phyloP scores from a whole-genome alignment of 2,113 vertebrate genomes.

The Brachyistius frenatus region DNA sequence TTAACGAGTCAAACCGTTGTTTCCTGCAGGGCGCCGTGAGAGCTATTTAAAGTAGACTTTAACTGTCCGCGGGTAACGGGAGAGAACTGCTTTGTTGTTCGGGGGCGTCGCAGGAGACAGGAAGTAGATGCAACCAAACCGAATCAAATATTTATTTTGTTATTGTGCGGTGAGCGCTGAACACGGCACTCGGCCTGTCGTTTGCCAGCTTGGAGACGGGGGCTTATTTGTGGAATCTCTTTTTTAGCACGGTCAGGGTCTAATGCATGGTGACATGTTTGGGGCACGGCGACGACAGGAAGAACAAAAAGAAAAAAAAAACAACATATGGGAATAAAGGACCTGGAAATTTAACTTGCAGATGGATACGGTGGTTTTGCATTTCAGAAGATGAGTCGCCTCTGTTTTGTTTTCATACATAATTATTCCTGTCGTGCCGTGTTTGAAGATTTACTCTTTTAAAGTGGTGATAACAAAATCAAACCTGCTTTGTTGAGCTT shows the following conservation, averaged over 20 bases:
- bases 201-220: constrained; percentile 38
- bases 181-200: constrained; percentile 53
- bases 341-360: background rate
- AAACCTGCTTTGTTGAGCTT: background rate
- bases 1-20: constrained; percentile 5
- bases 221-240: constrained; percentile 44
- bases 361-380: background rate
- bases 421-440: background rate
- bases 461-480: background rate
- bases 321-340: background rate
- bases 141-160: constrained; percentile 81
- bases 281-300: constrained; percentile 53
- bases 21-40: constrained; percentile 22
- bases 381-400: background rate
- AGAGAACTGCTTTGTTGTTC: constrained; percentile 67
- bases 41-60: constrained; percentile 51
- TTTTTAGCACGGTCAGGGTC: constrained; percentile 48
- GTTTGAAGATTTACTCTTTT: background rate
- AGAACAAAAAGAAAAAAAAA: constrained; percentile 16
- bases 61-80: constrained; percentile 38
- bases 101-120: constrained; percentile 55
- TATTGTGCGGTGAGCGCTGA: constrained; percentile 63
- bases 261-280: constrained; percentile 69
- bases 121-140: constrained; percentile 54
- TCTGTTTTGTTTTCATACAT: constrained; percentile 2